Evolutionary conservation across 2,113 vertebrate genomes (phyloP), one percentile per base, ranked within the genome.

Genomic region (Panthera leo): DNA sequence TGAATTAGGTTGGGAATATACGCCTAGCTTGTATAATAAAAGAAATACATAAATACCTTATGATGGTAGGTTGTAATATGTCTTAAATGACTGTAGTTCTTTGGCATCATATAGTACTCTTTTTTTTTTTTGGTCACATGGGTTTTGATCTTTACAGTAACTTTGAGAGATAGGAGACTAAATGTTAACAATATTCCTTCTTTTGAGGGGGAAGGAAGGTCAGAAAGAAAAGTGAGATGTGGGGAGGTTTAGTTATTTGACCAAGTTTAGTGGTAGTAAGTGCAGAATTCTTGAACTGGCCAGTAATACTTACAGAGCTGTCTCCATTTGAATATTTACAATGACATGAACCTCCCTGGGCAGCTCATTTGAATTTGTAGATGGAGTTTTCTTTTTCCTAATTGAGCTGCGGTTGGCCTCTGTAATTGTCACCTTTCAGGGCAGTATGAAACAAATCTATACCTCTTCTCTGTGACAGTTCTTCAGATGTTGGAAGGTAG

Each of bases 111-210:
- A 15, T 21, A 29, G 5, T 61, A 12, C 23, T 39, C 31, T 13
- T 85, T 79, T 39, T 16, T 85, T 93, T 61, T 15, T 51, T 53
- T 15, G 14, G n/a, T 68, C 31, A 36, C 4, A 9, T 21, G 58
- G 68, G 68, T 76, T 89, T 94, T 78, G 21, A 75, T 93, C 34
- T 95, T 93, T 89, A 68, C 39, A 73, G 45, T 73, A 75, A 63
- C 45, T 61, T 16, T 76, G 75, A 85, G n/a, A 68, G 83, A 36
- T 27, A 91, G 58, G 23, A 53, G 39, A 36, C 42, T 89, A 11
- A 88, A 48, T 83, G 65, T 93, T 79, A 48, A 80, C 6, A 85
- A 31, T 75, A 48, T 36, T 76, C 48, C 53, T 19, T 89, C 45
- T 95, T 71, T 76, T 21, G 39, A 65, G 34, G 45, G 29, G 29